These are phyloP conservation scores for Poecilia wingei DNA, from an alignment of 2,797 vertebrate genomes.

Conservation along the genomic window DNA sequence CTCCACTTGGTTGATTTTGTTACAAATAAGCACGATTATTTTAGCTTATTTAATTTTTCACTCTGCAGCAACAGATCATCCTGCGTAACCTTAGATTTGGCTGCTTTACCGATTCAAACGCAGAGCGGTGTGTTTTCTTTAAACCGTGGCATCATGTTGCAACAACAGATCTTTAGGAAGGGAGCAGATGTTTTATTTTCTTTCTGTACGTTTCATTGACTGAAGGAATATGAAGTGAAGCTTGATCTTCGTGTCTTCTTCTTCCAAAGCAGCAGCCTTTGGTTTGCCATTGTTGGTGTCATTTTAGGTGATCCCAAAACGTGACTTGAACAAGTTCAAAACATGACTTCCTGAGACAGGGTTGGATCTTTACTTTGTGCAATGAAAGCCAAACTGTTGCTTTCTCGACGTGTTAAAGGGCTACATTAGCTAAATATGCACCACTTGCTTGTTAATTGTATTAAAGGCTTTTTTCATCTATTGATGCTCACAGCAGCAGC, in stretches of 20 bases:
- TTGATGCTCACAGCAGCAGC: constrained; percentile 16
- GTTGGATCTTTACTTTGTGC: constrained; percentile 24
- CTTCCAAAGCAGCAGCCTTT: constrained; percentile 17
- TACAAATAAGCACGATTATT: neutral
- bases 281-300: constrained; percentile 10
- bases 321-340: neutral
- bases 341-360: neutral
- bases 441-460: constrained; percentile 44
- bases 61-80: neutral
- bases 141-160: neutral
- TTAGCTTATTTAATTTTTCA: neutral
- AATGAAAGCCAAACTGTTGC: constrained; percentile 39
- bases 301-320: neutral
- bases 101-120: neutral
- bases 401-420: constrained; percentile 66
- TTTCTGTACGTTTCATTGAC: neutral
- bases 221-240: neutral
- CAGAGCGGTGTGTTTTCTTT: neutral
- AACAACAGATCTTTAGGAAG: neutral
- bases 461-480: constrained; percentile 7
- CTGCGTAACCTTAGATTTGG: neutral
- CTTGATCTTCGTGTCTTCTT: neutral
- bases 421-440: constrained; percentile 71
- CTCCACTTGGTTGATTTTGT: neutral
- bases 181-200: neutral